These are phyloP conservation scores for Bombus sylvicola DNA, from an alignment of 1,140 invertebrate genomes.

Conservation along the genomic window DNA sequence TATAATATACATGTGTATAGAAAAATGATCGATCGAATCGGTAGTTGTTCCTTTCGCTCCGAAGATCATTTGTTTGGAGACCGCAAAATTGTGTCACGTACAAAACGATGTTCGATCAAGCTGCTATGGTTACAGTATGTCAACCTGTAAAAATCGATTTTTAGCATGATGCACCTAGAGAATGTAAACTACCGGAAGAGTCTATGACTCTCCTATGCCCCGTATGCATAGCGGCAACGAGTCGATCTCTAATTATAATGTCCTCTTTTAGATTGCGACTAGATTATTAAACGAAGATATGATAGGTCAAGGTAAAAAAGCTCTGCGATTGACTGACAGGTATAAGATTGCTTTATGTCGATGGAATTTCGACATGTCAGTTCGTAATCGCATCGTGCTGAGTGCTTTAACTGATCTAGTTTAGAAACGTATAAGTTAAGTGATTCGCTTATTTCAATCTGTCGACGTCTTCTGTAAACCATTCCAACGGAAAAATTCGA, in stretches of 20 bases:
- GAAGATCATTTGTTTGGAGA: conserved; percentile 14
- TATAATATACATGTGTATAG: not conserved
- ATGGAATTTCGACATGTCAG: conserved; percentile 50
- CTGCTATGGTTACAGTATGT: conserved; percentile 74
- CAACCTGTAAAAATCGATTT: conserved; percentile 74
- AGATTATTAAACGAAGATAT: conserved; percentile 48
- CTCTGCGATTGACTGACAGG: conserved; percentile 41
- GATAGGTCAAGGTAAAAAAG: conserved; percentile 55
- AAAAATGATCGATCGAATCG: not conserved
- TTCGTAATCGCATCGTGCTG: conserved; percentile 48
- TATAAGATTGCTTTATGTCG: conserved; percentile 50
- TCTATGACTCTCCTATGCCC: not conserved
- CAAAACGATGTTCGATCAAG: conserved; percentile 62
- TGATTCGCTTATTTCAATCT: not conserved
- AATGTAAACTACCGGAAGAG: conserved; percentile 38
- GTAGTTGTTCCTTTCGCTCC: not conserved
- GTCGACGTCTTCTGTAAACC: not conserved
- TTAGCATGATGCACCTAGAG: conserved; percentile 43
- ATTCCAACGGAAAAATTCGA: not conserved
- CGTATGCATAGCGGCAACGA: not conserved
- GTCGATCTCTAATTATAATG: not conserved
- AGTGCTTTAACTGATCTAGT: not conserved
- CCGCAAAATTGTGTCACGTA: conserved; percentile 9
- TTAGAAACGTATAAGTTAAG: not conserved
- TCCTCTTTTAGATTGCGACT: conserved; percentile 26